Evolutionary conservation across 2,797 vertebrate species (phyloP), one percentile per base, ranked within the genome.

Genomic region (Xenentodon cancila): DNA sequence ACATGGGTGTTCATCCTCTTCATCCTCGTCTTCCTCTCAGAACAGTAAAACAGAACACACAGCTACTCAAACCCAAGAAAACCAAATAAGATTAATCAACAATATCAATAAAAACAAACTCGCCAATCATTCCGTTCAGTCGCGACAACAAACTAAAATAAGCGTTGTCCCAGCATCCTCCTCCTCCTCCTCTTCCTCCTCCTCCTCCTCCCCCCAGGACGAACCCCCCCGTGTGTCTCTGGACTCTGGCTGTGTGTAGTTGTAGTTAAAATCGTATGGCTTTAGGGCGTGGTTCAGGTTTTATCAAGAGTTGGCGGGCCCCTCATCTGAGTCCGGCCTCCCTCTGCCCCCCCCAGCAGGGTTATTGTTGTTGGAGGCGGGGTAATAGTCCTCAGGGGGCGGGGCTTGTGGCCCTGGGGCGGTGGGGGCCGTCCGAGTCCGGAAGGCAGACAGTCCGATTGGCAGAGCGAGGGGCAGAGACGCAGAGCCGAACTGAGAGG

Each of bases 231-330:
- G 79, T 87, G 85, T 90, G 88, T 93, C 89, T 92, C 87, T 91
- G 88, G 86, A 81, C 89, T 87, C 90, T 79, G 86, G 88, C 84
- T 89, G 81, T 81, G 53, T 86, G 82, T 88, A 79, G 89, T 91
- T 88, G 85, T 85, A 90, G 87, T 92, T 94, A 92, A 93, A 92
- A 92, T 92, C 84, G 91, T 94, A 93, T 94, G 93, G 93, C 94
- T 94, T 94, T 94, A 92, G 92, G 92, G 93, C 92, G 86, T 91
- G 91, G 88, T 93, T 92, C 90, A 93, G 94, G 92, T 93, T 94
- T 94, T 94, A 96, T 97, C 96, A 97, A 95, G 96, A 97, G 92
- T 95, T 97, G 92, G 96, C 95, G 80, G 95, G 91, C 79, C 92
- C 93, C 85, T 95, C 94, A 60, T 95, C 95, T 74, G 93, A 95